Evolutionary conservation across 1,140 invertebrate genomes (phyloP).

Genomic region (Atta cephalotes): DNA sequence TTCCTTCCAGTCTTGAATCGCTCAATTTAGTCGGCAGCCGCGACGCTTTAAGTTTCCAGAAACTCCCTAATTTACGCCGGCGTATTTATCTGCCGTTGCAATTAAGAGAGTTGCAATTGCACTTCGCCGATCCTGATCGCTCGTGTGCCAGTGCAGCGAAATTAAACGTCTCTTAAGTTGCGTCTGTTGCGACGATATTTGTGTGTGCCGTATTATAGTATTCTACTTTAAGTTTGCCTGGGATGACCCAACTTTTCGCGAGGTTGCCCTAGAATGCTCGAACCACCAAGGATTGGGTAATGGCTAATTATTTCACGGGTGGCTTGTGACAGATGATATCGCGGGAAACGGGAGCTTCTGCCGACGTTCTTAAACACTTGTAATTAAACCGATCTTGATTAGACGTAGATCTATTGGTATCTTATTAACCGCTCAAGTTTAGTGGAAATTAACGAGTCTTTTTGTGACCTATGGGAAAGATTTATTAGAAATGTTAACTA

Average conservation of each 20-base stretch:
- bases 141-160: slow-evolving; percentile 36
- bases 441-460: slow-evolving; percentile 27
- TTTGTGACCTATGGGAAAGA: neutral
- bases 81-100: slow-evolving; percentile 67
- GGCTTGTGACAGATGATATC: slow-evolving; percentile 56
- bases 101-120: slow-evolving; percentile 64
- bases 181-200: slow-evolving; percentile 38
- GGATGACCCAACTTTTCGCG: slow-evolving; percentile 31
- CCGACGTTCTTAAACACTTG: slow-evolving; percentile 35
- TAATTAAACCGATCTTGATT: slow-evolving; percentile 43
- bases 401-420: slow-evolving; percentile 44
- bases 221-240: slow-evolving; percentile 44
- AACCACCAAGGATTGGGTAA: slow-evolving; percentile 36
- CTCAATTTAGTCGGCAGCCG: slow-evolving; percentile 60
- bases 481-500: neutral
- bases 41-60: slow-evolving; percentile 65
- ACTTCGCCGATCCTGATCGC: slow-evolving; percentile 51
- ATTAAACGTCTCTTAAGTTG: slow-evolving; percentile 55
- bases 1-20: slow-evolving; percentile 63
- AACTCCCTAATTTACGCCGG: slow-evolving; percentile 67
- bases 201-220: slow-evolving; percentile 29
- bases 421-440: slow-evolving; percentile 48
- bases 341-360: slow-evolving; percentile 21
- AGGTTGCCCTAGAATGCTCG: slow-evolving; percentile 6
- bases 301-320: slow-evolving; percentile 58